Percentiles rank a stretch among this genome's conserved stretches.
These are phyloP conservation scores for Meiosimyza decipiens DNA, from an alignment of 2,888 invertebrate genomes.

Conservation along the genomic window DNA sequence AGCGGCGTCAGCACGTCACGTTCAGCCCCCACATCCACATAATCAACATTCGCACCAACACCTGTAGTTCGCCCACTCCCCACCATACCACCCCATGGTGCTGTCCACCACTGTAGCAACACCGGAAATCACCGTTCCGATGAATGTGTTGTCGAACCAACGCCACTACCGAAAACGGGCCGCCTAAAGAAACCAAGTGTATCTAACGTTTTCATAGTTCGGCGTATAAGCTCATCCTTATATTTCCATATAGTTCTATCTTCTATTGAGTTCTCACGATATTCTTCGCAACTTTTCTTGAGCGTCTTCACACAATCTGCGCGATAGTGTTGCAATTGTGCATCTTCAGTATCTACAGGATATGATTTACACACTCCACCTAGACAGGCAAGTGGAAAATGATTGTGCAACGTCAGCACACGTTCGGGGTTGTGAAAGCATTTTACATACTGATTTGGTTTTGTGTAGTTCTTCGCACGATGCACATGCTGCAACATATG, in stretches of 20 bases:
- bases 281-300: slow-evolving; percentile 85
- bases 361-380: slow-evolving; percentile 87
- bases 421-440: slow-evolving; percentile 93
- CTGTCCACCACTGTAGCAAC: slow-evolving; percentile 42
- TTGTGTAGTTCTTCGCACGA: slow-evolving; percentile 89
- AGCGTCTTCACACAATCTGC: slow-evolving; percentile 91
- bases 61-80: slow-evolving; percentile 22
- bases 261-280: slow-evolving; percentile 82
- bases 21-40: slow-evolving; percentile 22
- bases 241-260: slow-evolving; percentile 91
- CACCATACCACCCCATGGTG: slow-evolving; percentile 30
- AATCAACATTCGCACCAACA: not conserved
- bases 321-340: slow-evolving; percentile 93
- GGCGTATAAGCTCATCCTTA: slow-evolving; percentile 78
- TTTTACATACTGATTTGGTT: slow-evolving; percentile 92
- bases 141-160: slow-evolving; percentile 59
- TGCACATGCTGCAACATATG: slow-evolving; percentile 95
- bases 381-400: slow-evolving; percentile 89
- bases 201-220: slow-evolving; percentile 77
- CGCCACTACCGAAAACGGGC: slow-evolving; percentile 41
- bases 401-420: slow-evolving; percentile 90
- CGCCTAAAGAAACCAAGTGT: slow-evolving; percentile 75
- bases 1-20: slow-evolving; percentile 1
- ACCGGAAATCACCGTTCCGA: slow-evolving; percentile 64
- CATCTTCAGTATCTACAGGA: slow-evolving; percentile 82